Conservation (phyloP, 2,888 invertebrate genomes). For the Drosophila falleni region DNA sequence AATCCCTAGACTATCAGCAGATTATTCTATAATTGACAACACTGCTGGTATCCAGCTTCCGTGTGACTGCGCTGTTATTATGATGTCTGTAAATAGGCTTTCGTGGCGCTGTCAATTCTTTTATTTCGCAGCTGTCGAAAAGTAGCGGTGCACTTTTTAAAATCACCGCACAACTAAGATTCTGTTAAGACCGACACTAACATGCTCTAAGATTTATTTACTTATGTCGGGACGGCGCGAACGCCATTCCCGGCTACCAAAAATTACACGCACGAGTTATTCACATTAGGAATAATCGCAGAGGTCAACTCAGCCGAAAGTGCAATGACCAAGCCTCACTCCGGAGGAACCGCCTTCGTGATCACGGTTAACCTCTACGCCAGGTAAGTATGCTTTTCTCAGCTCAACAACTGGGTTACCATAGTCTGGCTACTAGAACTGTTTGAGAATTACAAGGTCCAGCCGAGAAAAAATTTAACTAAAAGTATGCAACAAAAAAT, state of each 20-base stretch:
- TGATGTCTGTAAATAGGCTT: no score
- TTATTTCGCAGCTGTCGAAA: no score
- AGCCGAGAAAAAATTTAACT: neutral
- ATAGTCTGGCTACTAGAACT: neutral
- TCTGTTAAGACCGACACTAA: no score
- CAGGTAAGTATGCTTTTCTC: constrained; percentile 81
- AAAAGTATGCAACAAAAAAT: constrained; percentile 10
- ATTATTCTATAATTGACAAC: no score
- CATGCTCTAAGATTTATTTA: neutral
- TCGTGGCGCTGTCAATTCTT: no score
- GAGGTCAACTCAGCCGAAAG: constrained; percentile 90
- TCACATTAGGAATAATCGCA: constrained; percentile 91
- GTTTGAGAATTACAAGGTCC: constrained; percentile 37
- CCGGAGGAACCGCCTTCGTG: constrained; percentile 84
- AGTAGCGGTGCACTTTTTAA: no score
- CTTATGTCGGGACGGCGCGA: constrained; percentile 87
- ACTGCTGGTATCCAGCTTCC: no score
- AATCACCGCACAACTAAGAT: no score
- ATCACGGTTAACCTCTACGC: constrained; percentile 84
- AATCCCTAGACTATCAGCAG: no score
- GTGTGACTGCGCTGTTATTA: no score
- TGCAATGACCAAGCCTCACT: constrained; percentile 87
- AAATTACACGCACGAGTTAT: constrained; percentile 90
- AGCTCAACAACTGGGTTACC: neutral
- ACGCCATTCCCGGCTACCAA: constrained; percentile 89